phyloP scores from a whole-genome alignment of 2,113 vertebrate genomes.

The Gambusia affinis region DNA sequence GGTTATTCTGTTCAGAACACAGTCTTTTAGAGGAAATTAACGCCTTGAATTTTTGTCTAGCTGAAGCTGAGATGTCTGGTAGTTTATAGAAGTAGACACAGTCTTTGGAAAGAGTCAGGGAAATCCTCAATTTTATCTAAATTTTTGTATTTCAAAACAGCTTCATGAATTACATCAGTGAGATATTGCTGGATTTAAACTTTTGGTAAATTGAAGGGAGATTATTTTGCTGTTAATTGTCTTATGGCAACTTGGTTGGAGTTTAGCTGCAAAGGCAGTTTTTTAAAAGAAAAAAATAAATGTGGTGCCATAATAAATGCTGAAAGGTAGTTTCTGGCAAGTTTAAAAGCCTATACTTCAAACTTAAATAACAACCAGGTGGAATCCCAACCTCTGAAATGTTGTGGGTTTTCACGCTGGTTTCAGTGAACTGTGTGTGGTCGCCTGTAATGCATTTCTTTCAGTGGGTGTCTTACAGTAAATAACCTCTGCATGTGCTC shows the following conservation, averaged over 20 bases:
- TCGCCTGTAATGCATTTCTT: constrained; percentile 9
- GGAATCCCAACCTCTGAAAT: constrained; percentile 24
- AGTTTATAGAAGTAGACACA: neutral
- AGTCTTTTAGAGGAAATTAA: neutral
- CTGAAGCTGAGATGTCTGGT: neutral
- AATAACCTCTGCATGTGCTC: constrained; percentile 5
- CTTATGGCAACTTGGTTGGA: constrained; percentile 21
- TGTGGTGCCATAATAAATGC: neutral
- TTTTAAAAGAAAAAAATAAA: neutral
- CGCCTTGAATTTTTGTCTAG: neutral
- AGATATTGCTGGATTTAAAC: constrained; percentile 5
- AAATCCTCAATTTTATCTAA: constrained; percentile 1
- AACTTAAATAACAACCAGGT: constrained; percentile 13
- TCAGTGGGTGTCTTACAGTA: constrained; percentile 11
- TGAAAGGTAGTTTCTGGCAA: constrained; percentile 7
- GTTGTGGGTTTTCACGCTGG: constrained; percentile 9
- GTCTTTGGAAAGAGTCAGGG: neutral
- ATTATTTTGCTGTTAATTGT: neutral
- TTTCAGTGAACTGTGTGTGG: constrained; percentile 33
- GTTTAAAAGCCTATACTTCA: neutral
- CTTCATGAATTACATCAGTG: constrained; percentile 19
- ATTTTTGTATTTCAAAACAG: constrained; percentile 17
- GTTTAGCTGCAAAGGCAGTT: constrained; percentile 30
- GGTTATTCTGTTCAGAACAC: neutral
- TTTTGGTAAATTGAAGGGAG: constrained; percentile 18